These are phyloP conservation scores for Siniperca knerii DNA, from an alignment of 2,113 vertebrate genomes.

Conservation along the genomic window DNA sequence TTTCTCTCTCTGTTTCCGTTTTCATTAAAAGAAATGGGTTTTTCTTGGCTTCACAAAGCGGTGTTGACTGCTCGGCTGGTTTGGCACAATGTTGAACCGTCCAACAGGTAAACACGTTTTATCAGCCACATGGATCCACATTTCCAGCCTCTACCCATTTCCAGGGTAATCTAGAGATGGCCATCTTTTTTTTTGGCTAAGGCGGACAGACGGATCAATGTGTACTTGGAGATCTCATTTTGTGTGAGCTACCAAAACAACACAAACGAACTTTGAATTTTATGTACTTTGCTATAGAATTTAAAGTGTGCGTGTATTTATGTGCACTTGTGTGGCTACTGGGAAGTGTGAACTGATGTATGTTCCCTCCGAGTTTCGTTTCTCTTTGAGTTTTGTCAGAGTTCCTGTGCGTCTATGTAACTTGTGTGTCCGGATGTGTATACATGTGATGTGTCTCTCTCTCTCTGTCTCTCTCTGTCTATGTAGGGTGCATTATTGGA, in stretches of 20 bases:
- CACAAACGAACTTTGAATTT: constrained; percentile 11
- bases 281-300: constrained; percentile 39
- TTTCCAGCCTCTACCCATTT: constrained; percentile 28
- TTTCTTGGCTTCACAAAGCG: constrained; percentile 46
- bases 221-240: constrained; percentile 36
- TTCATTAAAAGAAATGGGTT: constrained; percentile 56
- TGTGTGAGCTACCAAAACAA: constrained; percentile 28
- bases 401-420: constrained; percentile 19
- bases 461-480: constrained; percentile 48
- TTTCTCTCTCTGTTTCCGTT: constrained; percentile 41
- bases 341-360: constrained; percentile 33
- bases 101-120: constrained; percentile 69
- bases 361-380: constrained; percentile 29
- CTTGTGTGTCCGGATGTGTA: constrained; percentile 23
- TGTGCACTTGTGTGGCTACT: constrained; percentile 17
- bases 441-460: not conserved
- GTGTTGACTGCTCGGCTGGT: constrained; percentile 53
- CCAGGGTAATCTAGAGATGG: constrained; percentile 39
- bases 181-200: constrained; percentile 33
- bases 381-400: constrained; percentile 62
- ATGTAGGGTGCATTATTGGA: constrained; percentile 74
- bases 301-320: constrained; percentile 5
- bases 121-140: constrained; percentile 55
- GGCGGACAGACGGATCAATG: constrained; percentile 39
- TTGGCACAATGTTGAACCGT: constrained; percentile 49